phyloP scores from a whole-genome alignment of 2,797 vertebrate genomes.

The Monodelphis domestica region DNA sequence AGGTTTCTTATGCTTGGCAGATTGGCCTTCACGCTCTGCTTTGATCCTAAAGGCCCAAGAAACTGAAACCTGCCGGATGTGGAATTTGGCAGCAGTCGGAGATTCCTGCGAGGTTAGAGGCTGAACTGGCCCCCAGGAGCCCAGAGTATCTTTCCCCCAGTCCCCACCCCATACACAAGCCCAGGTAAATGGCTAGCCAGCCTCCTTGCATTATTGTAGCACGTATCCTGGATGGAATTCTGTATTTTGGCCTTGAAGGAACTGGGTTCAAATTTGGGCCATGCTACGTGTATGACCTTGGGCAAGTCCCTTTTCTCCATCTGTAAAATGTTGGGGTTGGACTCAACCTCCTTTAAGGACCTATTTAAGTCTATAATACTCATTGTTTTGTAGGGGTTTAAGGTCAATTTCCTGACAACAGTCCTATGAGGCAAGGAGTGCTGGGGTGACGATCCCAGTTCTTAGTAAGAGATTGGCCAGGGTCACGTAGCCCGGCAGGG shows the following conservation, averaged over 20 bases:
- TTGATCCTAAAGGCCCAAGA: background rate
- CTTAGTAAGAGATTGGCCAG: background rate
- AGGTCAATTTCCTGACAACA: background rate
- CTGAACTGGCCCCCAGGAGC: background rate
- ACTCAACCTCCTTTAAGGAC: background rate
- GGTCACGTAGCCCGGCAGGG: background rate
- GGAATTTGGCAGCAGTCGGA: background rate
- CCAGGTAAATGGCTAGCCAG: background rate
- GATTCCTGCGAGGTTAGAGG: background rate
- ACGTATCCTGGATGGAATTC: background rate
- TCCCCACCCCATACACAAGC: background rate
- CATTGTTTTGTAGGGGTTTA: background rate
- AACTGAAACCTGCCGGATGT: background rate
- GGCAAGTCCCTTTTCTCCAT: background rate
- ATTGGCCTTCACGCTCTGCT: background rate
- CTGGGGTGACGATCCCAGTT: background rate
- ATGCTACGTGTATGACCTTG: background rate
- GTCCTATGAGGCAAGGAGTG: background rate
- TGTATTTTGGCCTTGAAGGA: too few species aligned
- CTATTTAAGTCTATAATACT: background rate
- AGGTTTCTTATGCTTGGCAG: background rate
- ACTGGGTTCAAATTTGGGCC: background rate
- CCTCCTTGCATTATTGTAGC: background rate
- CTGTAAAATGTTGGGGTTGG: background rate
- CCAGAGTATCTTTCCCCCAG: background rate